phyloP scores from a whole-genome alignment of 2,888 invertebrate genomes.

The Microctonus brassicae region DNA sequence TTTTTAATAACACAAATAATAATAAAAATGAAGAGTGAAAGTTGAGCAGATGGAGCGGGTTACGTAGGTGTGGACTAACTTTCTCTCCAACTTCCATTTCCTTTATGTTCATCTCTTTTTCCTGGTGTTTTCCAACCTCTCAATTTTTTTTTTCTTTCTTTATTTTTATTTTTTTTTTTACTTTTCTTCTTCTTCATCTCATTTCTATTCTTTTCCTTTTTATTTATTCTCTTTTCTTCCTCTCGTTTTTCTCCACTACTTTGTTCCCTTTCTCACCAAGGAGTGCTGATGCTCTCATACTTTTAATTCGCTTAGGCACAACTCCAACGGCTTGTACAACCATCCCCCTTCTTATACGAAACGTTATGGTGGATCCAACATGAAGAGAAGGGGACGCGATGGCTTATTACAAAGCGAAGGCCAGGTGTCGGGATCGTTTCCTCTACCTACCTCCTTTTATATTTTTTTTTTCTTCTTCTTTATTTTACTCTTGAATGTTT shows the following conservation, averaged over 20 bases:
- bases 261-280: neutral
- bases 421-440: slow-evolving; percentile 37
- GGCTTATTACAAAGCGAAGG: slow-evolving; percentile 43
- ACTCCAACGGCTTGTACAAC: slow-evolving; percentile 11
- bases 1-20: neutral
- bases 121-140: neutral
- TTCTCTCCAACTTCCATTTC: neutral
- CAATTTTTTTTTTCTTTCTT: neutral
- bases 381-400: slow-evolving; percentile 20
- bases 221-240: neutral
- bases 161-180: neutral
- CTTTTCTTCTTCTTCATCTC: neutral
- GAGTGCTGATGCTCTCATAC: slow-evolving; percentile 29
- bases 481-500: slow-evolving; percentile 39
- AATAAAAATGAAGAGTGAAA: slow-evolving; percentile 5
- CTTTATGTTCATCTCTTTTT: neutral
- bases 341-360: neutral
- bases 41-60: slow-evolving; percentile 2
- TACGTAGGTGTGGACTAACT: slow-evolving; percentile 5
- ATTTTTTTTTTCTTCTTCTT: neutral
- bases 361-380: neutral
- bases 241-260: no score
- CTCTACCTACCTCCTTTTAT: slow-evolving; percentile 1
- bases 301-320: slow-evolving; percentile 45
- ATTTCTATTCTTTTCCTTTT: neutral